Evolutionary conservation across 1,140 invertebrate species (phyloP), one percentile per base, ranked within the genome.

Genomic region (Ceratina japonica): DNA sequence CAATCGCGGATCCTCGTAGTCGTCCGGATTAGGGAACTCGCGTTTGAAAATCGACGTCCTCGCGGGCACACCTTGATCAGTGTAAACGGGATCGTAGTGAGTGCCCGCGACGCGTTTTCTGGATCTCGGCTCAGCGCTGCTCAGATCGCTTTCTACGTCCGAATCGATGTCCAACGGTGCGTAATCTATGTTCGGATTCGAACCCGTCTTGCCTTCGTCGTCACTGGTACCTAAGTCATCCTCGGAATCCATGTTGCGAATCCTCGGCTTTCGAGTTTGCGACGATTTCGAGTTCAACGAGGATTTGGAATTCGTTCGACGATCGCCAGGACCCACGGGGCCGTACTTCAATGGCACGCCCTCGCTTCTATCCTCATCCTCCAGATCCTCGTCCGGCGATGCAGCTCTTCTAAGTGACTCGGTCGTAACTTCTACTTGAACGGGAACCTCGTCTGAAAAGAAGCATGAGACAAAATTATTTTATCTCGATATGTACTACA

Each of bases 161-260:
- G 92, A 92, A 61, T 93, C 91, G 13, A 91, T 7, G 58, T 90
- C 89, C 13, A 92, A 58, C 0, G 91, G 91, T 70, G 75, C 87
- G 61, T 92, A 92, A 0, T 85, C 82, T 12, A 92, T 84, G 61
- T 78, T 87, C 0, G 87, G 73, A 27, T 61, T 86, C 0, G 89
- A 81, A 54, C 59, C 64, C 54, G 84, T 86, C 3, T 80, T 83
- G 10, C 71, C 79, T 2, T 90, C 90, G 1, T 91, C 90, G 31
- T 89, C 90, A 18, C 83, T 89, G 8, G 90, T 91, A 64, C 81
- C 89, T 13, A 86, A n/a, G 7, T 90, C 89, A 20, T 90, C 81
- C 5, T 89, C 89, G 5, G 86, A 85, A 13, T 85, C 82, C 2
- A 69, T 13, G 12, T 71, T 71, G 12, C 18, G 83, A 7, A 69